A percentile compares a stretch with the other conserved stretches of the same genome.
Evolutionary conservation across 2,113 vertebrate species (phyloP).

Genomic region (Bubo blakistoni): DNA sequence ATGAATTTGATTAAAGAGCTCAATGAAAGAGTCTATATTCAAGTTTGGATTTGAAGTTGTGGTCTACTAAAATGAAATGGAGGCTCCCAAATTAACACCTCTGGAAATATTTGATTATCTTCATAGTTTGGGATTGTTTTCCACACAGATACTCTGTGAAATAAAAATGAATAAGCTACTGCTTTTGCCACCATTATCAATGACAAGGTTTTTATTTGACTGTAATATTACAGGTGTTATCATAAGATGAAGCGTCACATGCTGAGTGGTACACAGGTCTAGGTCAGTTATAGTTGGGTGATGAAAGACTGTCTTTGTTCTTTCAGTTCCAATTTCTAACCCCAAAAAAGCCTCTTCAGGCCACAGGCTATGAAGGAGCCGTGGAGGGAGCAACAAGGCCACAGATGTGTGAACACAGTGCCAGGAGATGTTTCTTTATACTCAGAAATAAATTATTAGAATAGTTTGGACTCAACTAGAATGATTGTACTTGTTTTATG

Average conservation of each 20-base stretch:
- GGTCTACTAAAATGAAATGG: neutral
- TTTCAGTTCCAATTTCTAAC: neutral
- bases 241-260: neutral
- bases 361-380: neutral
- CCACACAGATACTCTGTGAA: neutral
- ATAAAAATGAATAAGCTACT: neutral
- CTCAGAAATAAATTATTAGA: neutral
- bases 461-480: neutral
- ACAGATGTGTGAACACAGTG: neutral
- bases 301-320: neutral
- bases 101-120: neutral
- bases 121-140: constrained; percentile 7
- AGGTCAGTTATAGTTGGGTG: neutral
- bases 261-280: neutral
- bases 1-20: neutral
- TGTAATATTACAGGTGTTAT: neutral
- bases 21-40: constrained; percentile 6
- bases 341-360: neutral
- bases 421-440: neutral
- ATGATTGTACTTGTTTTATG: neutral
- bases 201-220: neutral
- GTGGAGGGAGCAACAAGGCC: neutral
- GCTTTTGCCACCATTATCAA: neutral
- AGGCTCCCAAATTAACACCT: constrained; percentile 15
- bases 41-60: neutral